These are phyloP conservation scores for Hylaeus anthracinus DNA, from an alignment of 1,140 invertebrate genomes.

Conservation along the genomic window DNA sequence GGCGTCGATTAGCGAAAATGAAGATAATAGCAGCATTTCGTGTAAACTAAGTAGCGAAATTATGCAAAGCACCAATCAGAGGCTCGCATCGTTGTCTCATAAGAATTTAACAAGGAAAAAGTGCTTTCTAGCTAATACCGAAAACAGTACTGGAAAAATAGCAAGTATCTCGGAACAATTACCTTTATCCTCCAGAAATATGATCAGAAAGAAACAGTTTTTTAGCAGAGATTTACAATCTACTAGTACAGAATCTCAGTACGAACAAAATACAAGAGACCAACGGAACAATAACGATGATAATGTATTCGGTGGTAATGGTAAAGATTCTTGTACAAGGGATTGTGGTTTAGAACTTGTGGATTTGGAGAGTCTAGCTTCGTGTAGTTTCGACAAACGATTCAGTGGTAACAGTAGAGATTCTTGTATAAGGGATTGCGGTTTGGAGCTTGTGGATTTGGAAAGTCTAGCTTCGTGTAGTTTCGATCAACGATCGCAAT, in stretches of 20 bases:
- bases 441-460: constrained; percentile 7
- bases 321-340: constrained; percentile 5
- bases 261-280: constrained; percentile 19
- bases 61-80: constrained; percentile 39
- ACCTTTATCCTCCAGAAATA: constrained; percentile 19
- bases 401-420: constrained; percentile 4
- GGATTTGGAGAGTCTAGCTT: constrained; percentile 23
- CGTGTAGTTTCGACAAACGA: constrained; percentile 27
- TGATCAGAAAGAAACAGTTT: constrained; percentile 36
- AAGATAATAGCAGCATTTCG: not conserved
- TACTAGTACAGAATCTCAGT: constrained; percentile 5
- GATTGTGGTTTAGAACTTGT: constrained; percentile 16
- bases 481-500: constrained; percentile 29
- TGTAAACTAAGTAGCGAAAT: constrained; percentile 23
- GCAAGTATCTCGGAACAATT: constrained; percentile 23
- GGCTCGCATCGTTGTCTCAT: constrained; percentile 34
- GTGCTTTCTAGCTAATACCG: constrained; percentile 31
- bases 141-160: constrained; percentile 31
- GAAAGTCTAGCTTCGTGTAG: constrained; percentile 35
- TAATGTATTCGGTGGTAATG: not conserved
- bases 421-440: constrained; percentile 11
- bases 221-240: constrained; percentile 28
- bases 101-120: constrained; percentile 56
- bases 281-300: constrained; percentile 37
- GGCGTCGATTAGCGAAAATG: not conserved